Base-by-base conservation (phyloP, 2,113 vertebrate species). In the Podiceps cristatus region DNA sequence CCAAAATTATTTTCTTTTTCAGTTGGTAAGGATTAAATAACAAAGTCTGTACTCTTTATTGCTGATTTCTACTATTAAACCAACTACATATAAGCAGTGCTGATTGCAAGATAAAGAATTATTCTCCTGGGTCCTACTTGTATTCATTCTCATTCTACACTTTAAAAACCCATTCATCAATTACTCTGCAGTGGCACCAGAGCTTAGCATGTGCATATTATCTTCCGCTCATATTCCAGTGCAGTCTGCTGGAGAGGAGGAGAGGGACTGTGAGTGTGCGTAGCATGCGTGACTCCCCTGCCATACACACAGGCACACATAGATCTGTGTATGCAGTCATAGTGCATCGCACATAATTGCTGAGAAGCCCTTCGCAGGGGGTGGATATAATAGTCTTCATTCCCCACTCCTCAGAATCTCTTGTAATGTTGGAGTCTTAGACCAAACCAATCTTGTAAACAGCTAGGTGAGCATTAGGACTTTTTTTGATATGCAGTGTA, bases 81-180 rank as follows among this genome's bases (percentile, higher is more conserved):
- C 94, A 96, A 94, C 91, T 96, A 97, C 94, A 96, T 82, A 97
- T 96, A 98, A 97, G 95, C 95, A 88, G 89, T 82, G 90, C 94
- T 98, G 97, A 98, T 98, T 98, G 97, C 97, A 98, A 96, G 93
- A 97, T 98, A 97, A 98, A 98, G 96, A 97, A 97, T 98, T 97
- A 97, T 97, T 97, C 98, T 98, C 98, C 64, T 74, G 98, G 96
- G 98, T 94, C 90, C 96, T 86, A 86, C 97, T 98, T 97, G 94
- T 98, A 96, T 97, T 98, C 98, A 97, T 98, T 98, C 96, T 98
- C 92, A 85, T 97, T 95, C 96, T 92, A 86, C 93, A 88, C 95
- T 98, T 98, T 92, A 97, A 97, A 98, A 98, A 95, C 49, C 74
- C 97, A 97, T 98, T 98, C 96, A 98, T 98, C 98, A 98, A 80